Percentiles rank a stretch among this genome's conserved stretches.
These are phyloP conservation scores for Tigriopus japonicus DNA, from an alignment of 1,140 invertebrate genomes.

Conservation along the genomic window DNA sequence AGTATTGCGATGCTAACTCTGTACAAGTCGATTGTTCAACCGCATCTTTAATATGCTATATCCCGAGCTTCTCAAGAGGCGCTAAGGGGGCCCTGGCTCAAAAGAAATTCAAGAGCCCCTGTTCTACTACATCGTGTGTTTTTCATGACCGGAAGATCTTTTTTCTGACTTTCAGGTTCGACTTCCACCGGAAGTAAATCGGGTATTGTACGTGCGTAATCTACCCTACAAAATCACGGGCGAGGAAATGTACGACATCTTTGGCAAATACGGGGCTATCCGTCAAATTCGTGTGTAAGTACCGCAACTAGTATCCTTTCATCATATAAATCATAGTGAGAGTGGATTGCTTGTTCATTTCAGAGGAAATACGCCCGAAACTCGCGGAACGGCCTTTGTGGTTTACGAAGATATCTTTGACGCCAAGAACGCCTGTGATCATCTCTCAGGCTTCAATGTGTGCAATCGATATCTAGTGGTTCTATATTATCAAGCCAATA, in stretches of 20 bases:
- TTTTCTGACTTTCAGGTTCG: conserved; percentile 48
- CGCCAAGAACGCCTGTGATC: conserved; percentile 98
- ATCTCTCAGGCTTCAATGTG: conserved; percentile 96
- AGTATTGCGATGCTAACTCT: too few species aligned
- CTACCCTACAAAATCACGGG: conserved; percentile 97
- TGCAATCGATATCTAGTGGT: conserved; percentile 96
- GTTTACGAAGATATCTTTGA: conserved; percentile 99
- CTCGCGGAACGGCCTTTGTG: conserved; percentile 94
- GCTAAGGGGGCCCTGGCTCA: too few species aligned
- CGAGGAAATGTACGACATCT: conserved; percentile 99
- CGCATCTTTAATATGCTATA: too few species aligned
- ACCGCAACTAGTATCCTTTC: too few species aligned
- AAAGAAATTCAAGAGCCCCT: too few species aligned
- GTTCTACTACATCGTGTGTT: too few species aligned
- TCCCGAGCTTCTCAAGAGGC: too few species aligned
- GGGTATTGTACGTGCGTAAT: conserved; percentile 91
- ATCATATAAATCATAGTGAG: conserved; percentile 27
- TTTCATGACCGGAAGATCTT: neutral
- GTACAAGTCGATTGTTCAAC: too few species aligned
- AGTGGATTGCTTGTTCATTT: conserved; percentile 37
- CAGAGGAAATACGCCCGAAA: conserved; percentile 82
- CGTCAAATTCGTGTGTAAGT: conserved; percentile 58
- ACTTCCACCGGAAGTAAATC: conserved; percentile 93
- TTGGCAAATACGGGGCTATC: conserved; percentile 98
- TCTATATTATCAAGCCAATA: conserved; percentile 65